Conservation (phyloP, 2,888 invertebrate genomes). For the Tetropium fuscum region DNA sequence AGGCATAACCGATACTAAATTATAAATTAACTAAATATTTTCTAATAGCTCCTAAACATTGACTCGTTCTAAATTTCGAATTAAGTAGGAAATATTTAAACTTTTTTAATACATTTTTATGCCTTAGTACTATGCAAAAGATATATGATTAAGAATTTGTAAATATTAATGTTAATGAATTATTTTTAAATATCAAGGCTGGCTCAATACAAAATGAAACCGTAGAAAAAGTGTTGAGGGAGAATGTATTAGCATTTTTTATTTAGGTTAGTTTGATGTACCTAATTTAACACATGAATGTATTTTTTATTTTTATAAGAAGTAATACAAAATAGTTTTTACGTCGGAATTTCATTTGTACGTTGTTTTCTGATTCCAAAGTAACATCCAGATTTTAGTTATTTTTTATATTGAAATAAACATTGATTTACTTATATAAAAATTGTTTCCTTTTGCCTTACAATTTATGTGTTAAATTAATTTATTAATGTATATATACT, state of each 20-base stretch:
- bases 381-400: not conserved
- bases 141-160: constrained; percentile 23
- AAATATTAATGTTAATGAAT: constrained; percentile 28
- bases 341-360: not conserved
- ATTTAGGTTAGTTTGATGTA: not conserved
- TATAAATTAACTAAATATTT: too few relatives aligned
- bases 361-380: not conserved
- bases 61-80: too few relatives aligned
- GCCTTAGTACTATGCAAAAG: constrained; percentile 3
- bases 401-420: too few relatives aligned
- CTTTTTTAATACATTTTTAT: too few relatives aligned
- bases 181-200: constrained; percentile 5
- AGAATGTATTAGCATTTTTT: constrained; percentile 1
- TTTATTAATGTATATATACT: not conserved
- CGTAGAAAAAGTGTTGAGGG: constrained; percentile 1
- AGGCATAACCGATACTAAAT: not conserved
- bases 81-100: too few relatives aligned
- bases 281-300: constrained; percentile 5
- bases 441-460: too few relatives aligned
- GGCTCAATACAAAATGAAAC: constrained; percentile 10
- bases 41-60: too few relatives aligned
- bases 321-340: not conserved
- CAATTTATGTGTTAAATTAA: not conserved
- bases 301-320: not conserved
- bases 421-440: too few relatives aligned